Conservation (phyloP, 2,113 vertebrate genomes). For the Salvelinus alpinus region DNA sequence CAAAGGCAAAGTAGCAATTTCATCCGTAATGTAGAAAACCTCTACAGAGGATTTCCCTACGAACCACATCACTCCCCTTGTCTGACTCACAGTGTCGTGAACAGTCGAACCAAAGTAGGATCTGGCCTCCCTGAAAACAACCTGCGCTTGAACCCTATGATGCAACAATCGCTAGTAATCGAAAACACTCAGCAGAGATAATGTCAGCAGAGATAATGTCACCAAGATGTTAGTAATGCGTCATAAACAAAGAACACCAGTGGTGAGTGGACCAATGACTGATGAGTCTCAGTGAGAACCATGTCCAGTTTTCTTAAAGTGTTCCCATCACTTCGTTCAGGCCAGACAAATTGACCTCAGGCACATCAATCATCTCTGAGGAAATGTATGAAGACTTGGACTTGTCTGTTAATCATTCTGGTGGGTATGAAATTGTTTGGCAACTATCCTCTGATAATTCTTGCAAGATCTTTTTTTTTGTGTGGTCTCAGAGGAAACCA, state of each 20-base stretch:
- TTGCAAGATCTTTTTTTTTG: constrained; percentile 19
- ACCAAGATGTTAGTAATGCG: constrained; percentile 48
- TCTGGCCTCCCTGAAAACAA: constrained; percentile 45
- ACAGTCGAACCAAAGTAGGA: constrained; percentile 14
- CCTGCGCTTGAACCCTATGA: constrained; percentile 20
- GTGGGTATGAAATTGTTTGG: constrained; percentile 4
- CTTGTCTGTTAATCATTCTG: constrained; percentile 43
- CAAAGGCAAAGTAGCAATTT: no score
- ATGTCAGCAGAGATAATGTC: constrained; percentile 49
- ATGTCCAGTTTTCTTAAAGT: not conserved
- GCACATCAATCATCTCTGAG: constrained; percentile 18
- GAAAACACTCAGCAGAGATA: constrained; percentile 38
- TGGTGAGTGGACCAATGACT: not conserved
- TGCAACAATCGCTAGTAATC: constrained; percentile 36
- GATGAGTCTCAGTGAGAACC: not conserved
- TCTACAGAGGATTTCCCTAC: constrained; percentile 6
- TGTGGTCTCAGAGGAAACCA: not conserved
- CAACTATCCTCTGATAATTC: constrained; percentile 23
- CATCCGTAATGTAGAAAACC: not conserved
- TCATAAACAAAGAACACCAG: constrained; percentile 42
- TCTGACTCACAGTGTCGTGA: not conserved
- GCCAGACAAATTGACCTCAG: constrained; percentile 23
- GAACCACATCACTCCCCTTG: constrained; percentile 35
- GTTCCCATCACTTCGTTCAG: constrained; percentile 25
- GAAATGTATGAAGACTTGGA: constrained; percentile 17